Base-by-base conservation (phyloP, 30 jellyfish, hydroid and myxozoan species). In the Aurelia sp. region DNA sequence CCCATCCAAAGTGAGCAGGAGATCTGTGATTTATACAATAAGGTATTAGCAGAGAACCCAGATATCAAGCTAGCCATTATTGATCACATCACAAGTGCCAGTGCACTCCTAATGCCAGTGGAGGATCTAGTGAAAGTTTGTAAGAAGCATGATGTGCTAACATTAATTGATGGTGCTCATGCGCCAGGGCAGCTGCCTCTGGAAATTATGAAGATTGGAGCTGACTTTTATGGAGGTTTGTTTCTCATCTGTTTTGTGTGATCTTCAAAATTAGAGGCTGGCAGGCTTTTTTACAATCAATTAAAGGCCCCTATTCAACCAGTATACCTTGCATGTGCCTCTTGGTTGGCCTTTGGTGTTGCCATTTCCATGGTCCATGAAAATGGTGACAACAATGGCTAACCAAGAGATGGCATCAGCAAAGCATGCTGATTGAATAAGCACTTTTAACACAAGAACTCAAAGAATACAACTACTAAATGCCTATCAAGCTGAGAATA, bases 141-240 rank as follows among this genome's bases (percentile, higher is more conserved):
- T 84, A 91, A 83, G 48, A 84, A 90, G 65, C 86, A 72, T 74
- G 91, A 78, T 51, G 94, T 81, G 63, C 69, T 96, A 17, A 81
- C 97, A 7, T 65, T 96, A 44, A 82, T 90, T 35, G 99, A 96
- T 86, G 99, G 98, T n/a, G 99, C 99, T 13, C 99, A 96, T 90
- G 98, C 97, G 1, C 99, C 99, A 19, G 99, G 99, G n/a, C 99
- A 96, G 74, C 40, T 96, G 40, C 87, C 90, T 27, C 66, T 96
- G 71, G 81, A 96, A 16, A 74, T 96, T 31, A 93, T 90, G 73
- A 87, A 77, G 35, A 72, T 82, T 38, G 98, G 89, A 40, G 97
- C 96, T 30, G 98, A 96, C 58, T 79, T 96, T 76, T 96, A 96
- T 74, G 90, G 85, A 33, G 99, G 99, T 95, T 53, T 18, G 97